A percentile compares a stretch with the other conserved stretches of the same genome.
phyloP scores from a whole-genome alignment of 2,888 invertebrate genomes.

The Dicycla oo region DNA sequence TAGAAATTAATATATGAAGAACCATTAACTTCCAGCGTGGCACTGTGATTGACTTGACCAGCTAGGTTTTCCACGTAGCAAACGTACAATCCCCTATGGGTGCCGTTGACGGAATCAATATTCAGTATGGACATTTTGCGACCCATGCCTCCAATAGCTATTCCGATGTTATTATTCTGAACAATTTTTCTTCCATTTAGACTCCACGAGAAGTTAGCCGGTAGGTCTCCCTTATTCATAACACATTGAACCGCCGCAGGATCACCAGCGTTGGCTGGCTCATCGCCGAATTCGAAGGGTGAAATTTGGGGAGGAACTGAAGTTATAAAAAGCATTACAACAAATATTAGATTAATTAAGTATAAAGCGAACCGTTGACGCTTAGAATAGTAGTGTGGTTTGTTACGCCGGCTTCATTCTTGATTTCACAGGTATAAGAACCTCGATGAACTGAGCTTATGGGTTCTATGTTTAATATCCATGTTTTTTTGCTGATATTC shows the following conservation, averaged over 20 bases:
- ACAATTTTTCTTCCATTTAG: conserved; percentile 89
- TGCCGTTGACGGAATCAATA: conserved; percentile 92
- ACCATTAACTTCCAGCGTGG: conserved; percentile 94
- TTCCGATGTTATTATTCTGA: conserved; percentile 89
- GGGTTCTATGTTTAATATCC: conserved; percentile 92
- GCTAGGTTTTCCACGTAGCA: conserved; percentile 93
- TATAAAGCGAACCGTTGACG: conserved; percentile 90
- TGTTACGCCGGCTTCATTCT: conserved; percentile 91
- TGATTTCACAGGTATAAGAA: conserved; percentile 92
- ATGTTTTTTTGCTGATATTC: conserved; percentile 91
- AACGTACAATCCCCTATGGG: conserved; percentile 93
- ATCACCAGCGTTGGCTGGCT: conserved; percentile 93
- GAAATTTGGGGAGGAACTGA: conserved; percentile 92
- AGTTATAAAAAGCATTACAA: conserved; percentile 74
- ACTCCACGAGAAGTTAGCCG: conserved; percentile 94
- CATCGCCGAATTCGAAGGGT: conserved; percentile 92
- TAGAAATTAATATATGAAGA: conserved; percentile 68
- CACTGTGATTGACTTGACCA: conserved; percentile 92
- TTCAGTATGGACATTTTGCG: conserved; percentile 92
- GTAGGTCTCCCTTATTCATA: conserved; percentile 94
- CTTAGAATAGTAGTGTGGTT: conserved; percentile 91
- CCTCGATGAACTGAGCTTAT: conserved; percentile 91
- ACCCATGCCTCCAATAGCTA: conserved; percentile 91
- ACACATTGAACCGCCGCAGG: conserved; percentile 94
- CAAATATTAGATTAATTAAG: conserved; percentile 65